A percentile compares a stretch with the other conserved stretches of the same genome.
phyloP scores from a whole-genome alignment of 2,888 invertebrate genomes.

The Cephalotes varians region DNA sequence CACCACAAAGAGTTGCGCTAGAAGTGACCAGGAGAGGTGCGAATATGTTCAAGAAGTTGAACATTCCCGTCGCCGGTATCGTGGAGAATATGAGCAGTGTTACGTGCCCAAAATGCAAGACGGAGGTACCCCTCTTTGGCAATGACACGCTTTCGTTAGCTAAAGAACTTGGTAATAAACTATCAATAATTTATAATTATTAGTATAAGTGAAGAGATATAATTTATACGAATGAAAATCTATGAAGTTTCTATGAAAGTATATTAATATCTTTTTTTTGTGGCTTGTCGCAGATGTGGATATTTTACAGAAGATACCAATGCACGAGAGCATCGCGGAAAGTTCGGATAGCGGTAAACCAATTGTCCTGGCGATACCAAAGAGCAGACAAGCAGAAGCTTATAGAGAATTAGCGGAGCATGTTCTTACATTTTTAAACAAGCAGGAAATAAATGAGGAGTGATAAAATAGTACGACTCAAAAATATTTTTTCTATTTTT shows the following conservation, averaged over 20 bases:
- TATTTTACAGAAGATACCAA: slow-evolving; percentile 91
- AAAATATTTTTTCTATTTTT: neutral
- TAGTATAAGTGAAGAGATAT: neutral
- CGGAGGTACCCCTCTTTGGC: slow-evolving; percentile 91
- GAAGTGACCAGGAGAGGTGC: slow-evolving; percentile 95
- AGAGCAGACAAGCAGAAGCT: slow-evolving; percentile 84
- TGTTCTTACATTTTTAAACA: slow-evolving; percentile 77
- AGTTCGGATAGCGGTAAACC: slow-evolving; percentile 92
- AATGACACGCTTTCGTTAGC: slow-evolving; percentile 89
- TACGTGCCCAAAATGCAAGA: slow-evolving; percentile 92
- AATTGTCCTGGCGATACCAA: slow-evolving; percentile 89
- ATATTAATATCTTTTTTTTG: neutral
- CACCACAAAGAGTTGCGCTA: slow-evolving; percentile 95
- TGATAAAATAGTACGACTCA: slow-evolving; percentile 6
- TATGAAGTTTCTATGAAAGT: neutral
- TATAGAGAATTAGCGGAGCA: slow-evolving; percentile 81
- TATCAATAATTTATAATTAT: neutral
- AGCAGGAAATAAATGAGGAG: slow-evolving; percentile 66
- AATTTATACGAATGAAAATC: neutral
- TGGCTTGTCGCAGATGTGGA: slow-evolving; percentile 85
- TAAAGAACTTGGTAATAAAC: slow-evolving; percentile 87
- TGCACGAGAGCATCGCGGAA: slow-evolving; percentile 90
- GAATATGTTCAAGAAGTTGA: slow-evolving; percentile 94
- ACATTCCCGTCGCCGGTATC: slow-evolving; percentile 94
- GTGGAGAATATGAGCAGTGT: slow-evolving; percentile 96